Evolutionary conservation across 2,113 vertebrate species (phyloP), one percentile per base, ranked within the genome.

Genomic region (Pitta sordida): DNA sequence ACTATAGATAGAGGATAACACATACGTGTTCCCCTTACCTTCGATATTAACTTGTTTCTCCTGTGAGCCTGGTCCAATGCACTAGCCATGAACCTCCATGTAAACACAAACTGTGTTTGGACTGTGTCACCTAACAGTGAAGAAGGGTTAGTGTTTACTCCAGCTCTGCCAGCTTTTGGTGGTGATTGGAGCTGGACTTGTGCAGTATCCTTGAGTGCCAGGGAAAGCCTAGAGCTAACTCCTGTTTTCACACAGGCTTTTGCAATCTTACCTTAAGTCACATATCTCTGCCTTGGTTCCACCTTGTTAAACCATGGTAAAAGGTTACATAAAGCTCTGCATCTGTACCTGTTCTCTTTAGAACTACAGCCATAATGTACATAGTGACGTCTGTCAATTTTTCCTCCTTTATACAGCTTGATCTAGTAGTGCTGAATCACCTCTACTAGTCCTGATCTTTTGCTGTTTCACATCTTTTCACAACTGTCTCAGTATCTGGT

Each of bases 41-140:
- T 95, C 90, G 94, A 14, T 75, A 70, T 3, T 71, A 6, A 2
- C 39, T 76, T 60, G 70, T 76, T n/a, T 30, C 67, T 83, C 53
- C 36, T 41, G 44, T 44, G 32, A 39, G 67, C 75, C 62, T 83
- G 76, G 20, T 91, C 67, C 77, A 68, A 0, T 46, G 67, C 71
- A 44, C 78, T 85, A 89, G 76, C 93, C 69, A 37, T 93, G 84
- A 93, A 86, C 92, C 60, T 93, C 36, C 46, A 6, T 59, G 88
- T 84, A 87, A 91, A 90, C 64, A 96, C 36, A 73, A 59, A 18
- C 10, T 75, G 52, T 84, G 44, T 68, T 95, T 51, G 76, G 59
- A 9, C 52, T 77, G 49, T 91, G 68, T 75, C 92, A 81, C 1
- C 0, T 41, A 77, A 32, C 39, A 23, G 51, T 49, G 19, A 73